Base-by-base conservation (phyloP, 2,797 vertebrate species). In the Sebastolobus altivelis region DNA sequence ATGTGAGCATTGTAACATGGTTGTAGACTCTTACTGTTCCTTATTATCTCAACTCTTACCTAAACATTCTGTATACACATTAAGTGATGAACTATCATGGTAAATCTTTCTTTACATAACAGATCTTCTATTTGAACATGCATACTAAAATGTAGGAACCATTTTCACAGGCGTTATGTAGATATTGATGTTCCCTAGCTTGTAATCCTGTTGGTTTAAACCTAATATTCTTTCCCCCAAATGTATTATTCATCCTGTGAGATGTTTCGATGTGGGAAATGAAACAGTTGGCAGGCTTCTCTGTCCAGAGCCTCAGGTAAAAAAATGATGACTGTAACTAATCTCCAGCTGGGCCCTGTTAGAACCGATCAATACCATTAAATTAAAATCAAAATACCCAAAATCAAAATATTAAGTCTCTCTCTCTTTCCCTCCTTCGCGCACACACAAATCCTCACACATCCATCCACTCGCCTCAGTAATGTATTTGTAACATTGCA, bases 191-290 rank as follows among this genome's bases (percentile, higher is more conserved):
- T 78, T 72, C 46, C 65, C 73, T 68, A 6, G 22, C 63, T 77
- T 71, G 63, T 87, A 84, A 82, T 89, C 77, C 69, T 84, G 58
- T 81, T 83, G 79, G 58, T 84, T 89, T 75, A 79, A 79, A 84
- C 67, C 75, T 76, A 88, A 90, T 91, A 82, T 77, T 43, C 46
- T 61, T 56, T 14, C 65, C 31, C 74, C 65, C 10, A 59, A 83
- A 89, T 91, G 73, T 80, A 85, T 93, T 87, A 89, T 92, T 92
- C 87, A 92, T 89, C 56, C 72, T 66, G 65, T 12, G 63, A 78
- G 80, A 86, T 82, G 88, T 87, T 93, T 90, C 92, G 83, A 92
- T 92, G 86, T 89, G 72, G 52, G 74, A 72, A 88, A 88, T 89
- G 72, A 92, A 92, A 90, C 79, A 63, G 75, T 81, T 93, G 81